Evolutionary conservation across 1,140 invertebrate species (phyloP).

Genomic region (Teleogryllus occipitalis): DNA sequence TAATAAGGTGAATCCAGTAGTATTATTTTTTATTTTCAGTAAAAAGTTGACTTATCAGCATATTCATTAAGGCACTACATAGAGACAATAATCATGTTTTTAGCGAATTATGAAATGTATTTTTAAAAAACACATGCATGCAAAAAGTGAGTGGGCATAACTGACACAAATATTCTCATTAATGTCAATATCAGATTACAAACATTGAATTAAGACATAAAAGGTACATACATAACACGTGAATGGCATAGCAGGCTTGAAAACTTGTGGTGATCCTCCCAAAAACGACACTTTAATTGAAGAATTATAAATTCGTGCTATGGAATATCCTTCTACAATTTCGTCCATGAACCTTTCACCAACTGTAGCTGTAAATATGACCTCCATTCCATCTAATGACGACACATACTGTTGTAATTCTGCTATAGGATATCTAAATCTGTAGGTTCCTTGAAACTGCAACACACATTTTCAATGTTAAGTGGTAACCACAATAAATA

Average conservation of each 20-base stretch:
- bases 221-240: constrained; percentile 58
- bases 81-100: background rate
- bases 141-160: background rate
- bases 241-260: constrained; percentile 88
- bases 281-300: constrained; percentile 73
- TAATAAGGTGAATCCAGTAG: too few relatives aligned
- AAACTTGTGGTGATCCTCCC: constrained; percentile 82
- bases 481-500: background rate
- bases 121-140: background rate
- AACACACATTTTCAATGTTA: constrained; percentile 27
- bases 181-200: background rate
- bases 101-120: background rate
- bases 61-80: too few relatives aligned
- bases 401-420: constrained; percentile 62
- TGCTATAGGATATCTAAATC: constrained; percentile 73
- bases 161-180: too few relatives aligned
- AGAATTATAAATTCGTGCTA: constrained; percentile 79
- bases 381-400: constrained; percentile 66
- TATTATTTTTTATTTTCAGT: too few relatives aligned
- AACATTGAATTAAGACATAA: background rate
- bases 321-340: constrained; percentile 76
- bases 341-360: constrained; percentile 84
- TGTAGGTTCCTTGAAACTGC: constrained; percentile 78
- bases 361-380: constrained; percentile 79
- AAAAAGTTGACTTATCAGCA: too few relatives aligned